Evolutionary conservation across 1,140 invertebrate species (phyloP).

Genomic region (Drosophila santomea): DNA sequence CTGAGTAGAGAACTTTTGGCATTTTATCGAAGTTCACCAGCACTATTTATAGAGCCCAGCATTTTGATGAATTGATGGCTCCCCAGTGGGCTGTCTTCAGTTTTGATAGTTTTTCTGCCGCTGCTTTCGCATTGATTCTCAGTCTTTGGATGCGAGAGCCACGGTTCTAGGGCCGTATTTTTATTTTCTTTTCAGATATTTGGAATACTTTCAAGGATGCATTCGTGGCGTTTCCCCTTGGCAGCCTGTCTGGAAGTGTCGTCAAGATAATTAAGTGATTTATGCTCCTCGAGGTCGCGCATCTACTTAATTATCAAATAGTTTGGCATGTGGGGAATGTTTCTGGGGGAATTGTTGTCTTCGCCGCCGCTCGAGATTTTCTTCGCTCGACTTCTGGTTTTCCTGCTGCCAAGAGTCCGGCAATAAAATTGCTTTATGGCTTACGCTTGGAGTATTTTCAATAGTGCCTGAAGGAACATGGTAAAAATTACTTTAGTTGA

Average conservation of each 20-base stretch:
- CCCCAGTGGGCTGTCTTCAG: constrained; percentile 64
- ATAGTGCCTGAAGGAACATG: constrained; percentile 26
- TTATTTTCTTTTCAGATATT: constrained; percentile 63
- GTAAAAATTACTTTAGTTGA: neutral
- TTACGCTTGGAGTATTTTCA: constrained; percentile 64
- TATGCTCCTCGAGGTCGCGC: constrained; percentile 78
- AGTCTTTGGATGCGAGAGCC: constrained; percentile 28
- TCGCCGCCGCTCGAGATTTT: constrained; percentile 39
- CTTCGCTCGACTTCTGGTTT: constrained; percentile 10
- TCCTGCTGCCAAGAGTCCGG: constrained; percentile 19
- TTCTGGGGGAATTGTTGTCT: constrained; percentile 63
- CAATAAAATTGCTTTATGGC: constrained; percentile 77
- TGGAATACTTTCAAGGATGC: constrained; percentile 79
- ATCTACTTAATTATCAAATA: constrained; percentile 84
- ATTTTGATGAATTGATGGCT: constrained; percentile 81
- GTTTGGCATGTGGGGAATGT: constrained; percentile 79
- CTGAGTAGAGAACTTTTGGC: constrained; percentile 56
- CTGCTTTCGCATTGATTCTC: constrained; percentile 67
- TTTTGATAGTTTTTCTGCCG: constrained; percentile 73
- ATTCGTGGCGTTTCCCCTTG: constrained; percentile 24
- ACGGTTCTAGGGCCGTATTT: constrained; percentile 29
- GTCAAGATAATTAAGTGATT: constrained; percentile 84
- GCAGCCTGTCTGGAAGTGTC: constrained; percentile 55
- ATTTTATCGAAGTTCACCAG: constrained; percentile 76
- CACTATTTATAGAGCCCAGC: constrained; percentile 64